Conservation (phyloP, 2,797 vertebrate species). For the Vultur gryphus region DNA sequence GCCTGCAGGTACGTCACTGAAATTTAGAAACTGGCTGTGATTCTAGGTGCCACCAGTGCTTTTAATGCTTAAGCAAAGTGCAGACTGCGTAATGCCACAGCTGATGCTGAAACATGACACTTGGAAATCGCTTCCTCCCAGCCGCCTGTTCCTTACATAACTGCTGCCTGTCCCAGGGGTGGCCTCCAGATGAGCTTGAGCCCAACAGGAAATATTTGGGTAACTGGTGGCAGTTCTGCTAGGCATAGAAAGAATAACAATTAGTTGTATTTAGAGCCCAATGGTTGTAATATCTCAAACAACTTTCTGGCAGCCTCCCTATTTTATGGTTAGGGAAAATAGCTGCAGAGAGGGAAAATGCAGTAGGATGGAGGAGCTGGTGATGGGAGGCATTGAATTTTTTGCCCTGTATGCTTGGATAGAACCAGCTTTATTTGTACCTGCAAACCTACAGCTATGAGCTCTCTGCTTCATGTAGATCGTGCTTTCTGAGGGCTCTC, state of each 20-base stretch:
- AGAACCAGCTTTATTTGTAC: neutral
- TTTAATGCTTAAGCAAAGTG: constrained; percentile 6
- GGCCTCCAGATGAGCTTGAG: neutral
- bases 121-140: neutral
- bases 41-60: neutral
- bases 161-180: neutral
- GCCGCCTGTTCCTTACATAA: neutral
- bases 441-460: neutral
- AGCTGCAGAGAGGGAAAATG: neutral
- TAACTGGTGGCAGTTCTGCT: neutral
- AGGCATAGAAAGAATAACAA: neutral
- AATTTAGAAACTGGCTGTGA: neutral
- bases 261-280: neutral
- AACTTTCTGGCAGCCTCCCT: neutral
- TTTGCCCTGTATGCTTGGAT: neutral
- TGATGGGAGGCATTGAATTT: neutral
- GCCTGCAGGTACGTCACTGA: neutral
- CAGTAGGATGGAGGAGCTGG: neutral
- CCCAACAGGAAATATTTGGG: neutral
- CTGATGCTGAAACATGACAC: neutral
- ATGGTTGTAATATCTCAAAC: neutral
- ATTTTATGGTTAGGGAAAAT: neutral
- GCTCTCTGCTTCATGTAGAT: neutral
- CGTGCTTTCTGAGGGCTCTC: neutral
- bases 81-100: neutral